Base-by-base conservation (phyloP, 1,140 invertebrate genomes). In the Bombus polaris region DNA sequence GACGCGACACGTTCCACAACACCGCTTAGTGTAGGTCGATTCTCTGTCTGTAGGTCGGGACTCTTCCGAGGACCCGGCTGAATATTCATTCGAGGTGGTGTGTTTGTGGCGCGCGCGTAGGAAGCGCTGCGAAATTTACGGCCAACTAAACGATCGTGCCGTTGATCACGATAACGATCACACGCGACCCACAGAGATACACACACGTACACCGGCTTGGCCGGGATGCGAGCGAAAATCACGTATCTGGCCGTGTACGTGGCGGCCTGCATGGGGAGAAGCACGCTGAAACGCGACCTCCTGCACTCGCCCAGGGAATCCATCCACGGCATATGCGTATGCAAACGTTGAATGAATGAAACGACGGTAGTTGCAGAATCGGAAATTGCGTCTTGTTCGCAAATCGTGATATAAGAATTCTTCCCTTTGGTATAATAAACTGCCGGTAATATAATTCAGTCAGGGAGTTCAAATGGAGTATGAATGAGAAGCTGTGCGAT, bases 81-180 rank as follows among this genome's bases (percentile, higher is more conserved):
- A 81, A 85, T 85, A 85, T 85, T 85, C 83, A 72, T 85, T 47
- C 83, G 83, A 62, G 42, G 66, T 75, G 83, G 53, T 71, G 9
- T 28, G 57, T 74, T 28, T 32, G 83, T 47, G 44, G 37, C 35
- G 42, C 53, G 35, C 81, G 85, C 81, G 85, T 84, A 82, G 81
- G 82, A 84, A 78, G 82, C 47, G 37, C 32, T 68, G 22, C 62
- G 84, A 76, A 77, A 88, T 86, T 88, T 86, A 88, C 84, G 85
- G 76, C 37, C 71, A 53, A 28, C 84, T 82, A 81, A 88, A 88
- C 87, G 84, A 71, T 81, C 66, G 79, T 77, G 74, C 85, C 77
- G 76, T 80, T 85, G 66, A 80, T 80, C 83, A 62, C 83, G 83
- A 72, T 85, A 72, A 72, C 83, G 76, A 85, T 85, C 83, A 62